Conservation (phyloP, 64 coral and sea anemone genomes). For the Anthopleura sola region DNA sequence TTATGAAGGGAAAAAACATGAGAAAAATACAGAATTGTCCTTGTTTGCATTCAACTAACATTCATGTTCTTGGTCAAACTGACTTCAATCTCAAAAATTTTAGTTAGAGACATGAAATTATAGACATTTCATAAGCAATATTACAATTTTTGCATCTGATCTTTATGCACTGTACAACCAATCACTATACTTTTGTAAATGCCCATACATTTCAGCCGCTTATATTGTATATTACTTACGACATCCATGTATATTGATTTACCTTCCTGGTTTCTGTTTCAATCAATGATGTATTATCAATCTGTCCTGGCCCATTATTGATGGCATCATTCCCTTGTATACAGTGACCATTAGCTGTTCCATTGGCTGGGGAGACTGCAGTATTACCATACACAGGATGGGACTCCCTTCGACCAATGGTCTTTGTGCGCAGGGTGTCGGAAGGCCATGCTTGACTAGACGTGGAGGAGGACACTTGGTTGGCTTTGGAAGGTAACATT, state of each 20-base stretch:
- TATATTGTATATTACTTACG: background rate
- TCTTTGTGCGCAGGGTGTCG: slow-evolving; percentile 30
- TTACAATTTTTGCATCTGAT: no score
- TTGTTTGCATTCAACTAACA: no score
- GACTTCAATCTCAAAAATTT: no score
- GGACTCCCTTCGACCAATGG: slow-evolving; percentile 56
- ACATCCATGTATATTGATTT: background rate
- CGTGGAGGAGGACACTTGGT: slow-evolving; percentile 35
- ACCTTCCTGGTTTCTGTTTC: slow-evolving; percentile 93
- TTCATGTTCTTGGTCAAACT: no score
- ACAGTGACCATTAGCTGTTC: slow-evolving; percentile 73
- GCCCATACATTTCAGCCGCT: background rate
- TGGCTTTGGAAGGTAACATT: slow-evolving; percentile 53
- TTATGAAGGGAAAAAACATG: no score
- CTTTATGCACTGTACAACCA: no score
- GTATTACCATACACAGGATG: slow-evolving; percentile 41
- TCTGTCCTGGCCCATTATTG: slow-evolving; percentile 59
- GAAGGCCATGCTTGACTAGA: slow-evolving; percentile 55
- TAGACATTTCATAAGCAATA: no score
- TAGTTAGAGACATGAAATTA: no score
- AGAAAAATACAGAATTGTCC: no score
- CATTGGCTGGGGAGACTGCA: slow-evolving; percentile 33
- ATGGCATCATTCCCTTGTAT: background rate
- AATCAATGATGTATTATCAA: slow-evolving; percentile 84
- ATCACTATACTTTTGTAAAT: no score